phyloP scores from a whole-genome alignment of 2,888 invertebrate species.

The Colletes collaris region DNA sequence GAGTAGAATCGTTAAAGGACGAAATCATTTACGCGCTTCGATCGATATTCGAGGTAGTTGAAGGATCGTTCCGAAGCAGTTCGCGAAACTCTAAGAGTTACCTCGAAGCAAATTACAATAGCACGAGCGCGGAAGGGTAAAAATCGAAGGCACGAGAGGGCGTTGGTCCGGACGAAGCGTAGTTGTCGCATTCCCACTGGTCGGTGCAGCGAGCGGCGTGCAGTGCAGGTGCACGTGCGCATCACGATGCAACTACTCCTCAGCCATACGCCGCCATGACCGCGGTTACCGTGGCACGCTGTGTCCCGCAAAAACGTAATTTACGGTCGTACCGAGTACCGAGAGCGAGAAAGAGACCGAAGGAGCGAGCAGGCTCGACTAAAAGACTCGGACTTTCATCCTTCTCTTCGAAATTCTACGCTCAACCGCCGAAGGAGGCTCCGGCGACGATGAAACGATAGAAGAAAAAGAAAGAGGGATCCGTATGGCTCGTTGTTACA shows the following conservation, averaged over 20 bases:
- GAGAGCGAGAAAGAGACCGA: constrained; percentile 6
- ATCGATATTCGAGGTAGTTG: no score
- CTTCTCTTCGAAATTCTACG: constrained; percentile 53
- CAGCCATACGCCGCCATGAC: constrained; percentile 40
- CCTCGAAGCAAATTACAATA: constrained; percentile 7
- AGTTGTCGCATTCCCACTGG: constrained; percentile 61
- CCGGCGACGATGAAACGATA: constrained; percentile 12
- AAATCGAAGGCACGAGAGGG: constrained; percentile 33
- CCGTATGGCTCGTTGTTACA: no score
- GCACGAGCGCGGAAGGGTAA: background rate
- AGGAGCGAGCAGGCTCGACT: no score
- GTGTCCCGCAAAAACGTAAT: constrained; percentile 76
- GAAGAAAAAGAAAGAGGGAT: background rate
- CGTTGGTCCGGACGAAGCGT: constrained; percentile 50
- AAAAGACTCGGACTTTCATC: background rate
- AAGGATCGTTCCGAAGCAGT: no score
- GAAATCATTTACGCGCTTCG: no score
- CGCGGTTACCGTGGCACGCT: constrained; percentile 52
- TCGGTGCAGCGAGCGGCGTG: constrained; percentile 37
- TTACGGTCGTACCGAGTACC: constrained; percentile 68
- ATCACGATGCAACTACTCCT: constrained; percentile 47
- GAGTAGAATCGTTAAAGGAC: no score
- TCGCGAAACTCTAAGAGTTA: no score
- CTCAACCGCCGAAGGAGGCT: constrained; percentile 20
- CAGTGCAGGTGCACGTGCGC: constrained; percentile 58